Percentiles rank a stretch among this genome's conserved stretches.
Conservation (phyloP, 2,113 vertebrate species). For the Osmerus eperlanus region DNA sequence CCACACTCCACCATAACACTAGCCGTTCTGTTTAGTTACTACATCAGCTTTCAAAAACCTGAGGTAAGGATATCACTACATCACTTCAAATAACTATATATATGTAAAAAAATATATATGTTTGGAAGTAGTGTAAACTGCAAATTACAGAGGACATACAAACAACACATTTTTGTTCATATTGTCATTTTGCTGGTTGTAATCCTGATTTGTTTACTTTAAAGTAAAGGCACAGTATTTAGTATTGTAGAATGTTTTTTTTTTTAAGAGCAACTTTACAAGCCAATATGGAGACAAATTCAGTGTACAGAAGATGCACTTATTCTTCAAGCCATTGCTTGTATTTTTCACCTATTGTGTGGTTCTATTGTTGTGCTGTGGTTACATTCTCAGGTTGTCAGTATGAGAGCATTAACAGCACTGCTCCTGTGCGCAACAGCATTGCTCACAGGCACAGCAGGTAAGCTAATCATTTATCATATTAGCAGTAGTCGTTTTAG, state of each 20-base stretch:
- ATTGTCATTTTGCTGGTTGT: no score
- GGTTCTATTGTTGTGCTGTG: neutral
- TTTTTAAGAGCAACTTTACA: no score
- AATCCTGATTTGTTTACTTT: no score
- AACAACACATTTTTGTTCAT: no score
- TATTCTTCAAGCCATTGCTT: no score
- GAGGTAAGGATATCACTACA: constrained; percentile 38
- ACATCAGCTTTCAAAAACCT: neutral
- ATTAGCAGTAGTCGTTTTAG: neutral
- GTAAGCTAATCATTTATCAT: constrained; percentile 46
- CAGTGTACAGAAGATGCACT: no score
- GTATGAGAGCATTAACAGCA: constrained; percentile 43
- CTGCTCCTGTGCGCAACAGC: constrained; percentile 38
- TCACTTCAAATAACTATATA: neutral
- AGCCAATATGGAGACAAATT: no score
- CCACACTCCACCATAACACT: neutral
- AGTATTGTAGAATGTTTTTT: no score
- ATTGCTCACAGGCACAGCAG: constrained; percentile 52
- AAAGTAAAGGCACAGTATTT: no score
- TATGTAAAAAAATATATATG: neutral
- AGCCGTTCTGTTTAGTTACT: neutral
- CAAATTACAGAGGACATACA: no score
- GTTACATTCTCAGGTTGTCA: constrained; percentile 27
- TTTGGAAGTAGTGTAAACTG: no score
- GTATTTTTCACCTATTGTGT: no score